Conservation (phyloP, 2,797 vertebrate species). For the Sciurus carolinensis region DNA sequence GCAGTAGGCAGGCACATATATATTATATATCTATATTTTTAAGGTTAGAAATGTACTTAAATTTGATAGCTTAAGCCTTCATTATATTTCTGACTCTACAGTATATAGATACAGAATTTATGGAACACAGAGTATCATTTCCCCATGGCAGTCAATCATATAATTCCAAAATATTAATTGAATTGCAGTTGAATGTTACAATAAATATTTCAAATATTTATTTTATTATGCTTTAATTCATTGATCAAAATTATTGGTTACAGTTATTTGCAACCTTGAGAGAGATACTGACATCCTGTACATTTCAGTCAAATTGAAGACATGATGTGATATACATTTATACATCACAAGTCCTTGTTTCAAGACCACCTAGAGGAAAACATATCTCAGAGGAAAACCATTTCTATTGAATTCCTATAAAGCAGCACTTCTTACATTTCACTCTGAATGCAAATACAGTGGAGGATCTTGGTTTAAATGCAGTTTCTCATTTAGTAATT, state of each 20-base stretch:
- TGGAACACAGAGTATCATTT: neutral
- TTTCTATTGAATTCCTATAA: neutral
- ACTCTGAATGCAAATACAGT: neutral
- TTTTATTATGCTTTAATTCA: neutral
- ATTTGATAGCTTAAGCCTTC: neutral
- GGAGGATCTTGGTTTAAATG: neutral
- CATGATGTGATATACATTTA: neutral
- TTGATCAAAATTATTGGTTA: neutral
- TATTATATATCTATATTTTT: neutral
- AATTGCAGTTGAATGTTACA: neutral
- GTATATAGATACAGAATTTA: neutral
- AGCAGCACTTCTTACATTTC: neutral
- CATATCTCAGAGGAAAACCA: neutral
- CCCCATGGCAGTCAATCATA: neutral
- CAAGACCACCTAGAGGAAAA: neutral
- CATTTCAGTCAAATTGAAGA: neutral
- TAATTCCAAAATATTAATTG: neutral
- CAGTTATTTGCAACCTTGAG: neutral
- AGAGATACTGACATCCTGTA: neutral
- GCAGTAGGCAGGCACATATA: neutral
- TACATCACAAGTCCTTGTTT: neutral
- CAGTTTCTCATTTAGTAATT: neutral
- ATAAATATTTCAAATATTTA: neutral
- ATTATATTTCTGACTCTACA: neutral
- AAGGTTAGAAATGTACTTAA: constrained; percentile 15